Evolutionary conservation across 2,113 vertebrate genomes (phyloP), one percentile per base, ranked within the genome.

Genomic region (Scalopus aquaticus): DNA sequence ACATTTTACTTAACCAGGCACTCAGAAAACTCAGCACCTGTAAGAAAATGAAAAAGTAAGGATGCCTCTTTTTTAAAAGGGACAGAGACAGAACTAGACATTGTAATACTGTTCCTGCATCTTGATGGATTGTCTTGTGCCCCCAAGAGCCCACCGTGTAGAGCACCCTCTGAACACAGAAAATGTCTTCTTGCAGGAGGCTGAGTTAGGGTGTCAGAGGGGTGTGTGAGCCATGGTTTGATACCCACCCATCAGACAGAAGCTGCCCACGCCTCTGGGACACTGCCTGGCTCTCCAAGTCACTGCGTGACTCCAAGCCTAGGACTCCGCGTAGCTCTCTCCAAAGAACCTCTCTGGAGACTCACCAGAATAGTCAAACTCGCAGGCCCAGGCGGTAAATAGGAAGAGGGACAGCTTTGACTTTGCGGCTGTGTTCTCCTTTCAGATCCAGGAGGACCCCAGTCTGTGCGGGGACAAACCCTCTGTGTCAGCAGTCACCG

Each of bases 381-480:
- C 35, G 6, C 2, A 0, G 1, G 32, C 28, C 19, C 13, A 17
- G 64, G 30, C 42, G 12, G 44, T 28, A 30, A 30, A 1, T 1
- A 4, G 44, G 44, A 82, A 28, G 39, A 39, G 9, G 35, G 72
- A 62, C 49, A 4, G 35, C 90, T n/a, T 56, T 94, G 54, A 96
- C 91, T 35, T 72, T 78, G 54, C 0, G 2, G 6, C 44, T 69
- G 0, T 44, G 6, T 96, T 98, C 82, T 54, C 95, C 0, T 98
- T 97, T 32, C 98, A 99, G 99, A 98, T 99, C 93, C 99, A 99
- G 92, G 99, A 99, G 85, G 97, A 98, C 6, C 96, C 97, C 83
- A 98, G 96, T 58, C 97, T 98, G 19, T 97, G 98, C 4, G 97
- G 96, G 30, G 96, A 96, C 15, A 97, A 98, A 67, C 97, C 98